Evolutionary conservation across 2,113 vertebrate species (phyloP), one percentile per base, ranked within the genome.

Genomic region (Lanius collurio): DNA sequence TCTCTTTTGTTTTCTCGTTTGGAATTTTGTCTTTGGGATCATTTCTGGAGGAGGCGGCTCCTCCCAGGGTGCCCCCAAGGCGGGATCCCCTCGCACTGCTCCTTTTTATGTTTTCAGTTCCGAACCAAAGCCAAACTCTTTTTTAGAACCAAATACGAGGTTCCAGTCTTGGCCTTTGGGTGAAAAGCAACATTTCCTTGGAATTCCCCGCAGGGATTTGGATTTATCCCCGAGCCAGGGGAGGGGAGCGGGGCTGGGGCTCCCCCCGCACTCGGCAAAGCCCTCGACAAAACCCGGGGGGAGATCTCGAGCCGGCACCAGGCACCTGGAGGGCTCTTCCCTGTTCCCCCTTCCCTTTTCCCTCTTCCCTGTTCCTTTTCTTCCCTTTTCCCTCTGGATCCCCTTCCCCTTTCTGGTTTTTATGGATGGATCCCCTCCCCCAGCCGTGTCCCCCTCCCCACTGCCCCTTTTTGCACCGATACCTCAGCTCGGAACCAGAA

Each of bases 401-500:
- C 65, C 39, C 3, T 2, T 52, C 27, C 27, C 19, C 24, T 39
- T 26, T 17, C 2, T 56, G 23, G 23, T 23, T 22, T n/a, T 22
- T 14, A n/a, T 46, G 44, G 44, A 44, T 44, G 18, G 18, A 44
- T 19, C 18, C 4, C 35, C 37, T 37, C 59, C 47, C 18, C 41
- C 41, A 13, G 41, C 41, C 41, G 41, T 41, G 41, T 41, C 41
- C 14, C 41, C 41, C 41, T 41, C 59, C 59, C 47, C 2, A 1
- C 59, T 27, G 19, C 37, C 80, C 77, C 83, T 93, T 93, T 96
- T 97, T 94, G 95, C 94, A 98, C 91, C 83, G 96, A 97, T 98
- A 98, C 98, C 98, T 98, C 98, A 98, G 89, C 94, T 95, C 79
- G 93, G 95, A 96, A 94, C 90, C 91, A 93, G 96, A 97, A 67